Percentiles rank a stretch among this genome's conserved stretches.
These are phyloP conservation scores for Acipenser ruthenus DNA, from an alignment of 2,797 vertebrate genomes.

Conservation along the genomic window DNA sequence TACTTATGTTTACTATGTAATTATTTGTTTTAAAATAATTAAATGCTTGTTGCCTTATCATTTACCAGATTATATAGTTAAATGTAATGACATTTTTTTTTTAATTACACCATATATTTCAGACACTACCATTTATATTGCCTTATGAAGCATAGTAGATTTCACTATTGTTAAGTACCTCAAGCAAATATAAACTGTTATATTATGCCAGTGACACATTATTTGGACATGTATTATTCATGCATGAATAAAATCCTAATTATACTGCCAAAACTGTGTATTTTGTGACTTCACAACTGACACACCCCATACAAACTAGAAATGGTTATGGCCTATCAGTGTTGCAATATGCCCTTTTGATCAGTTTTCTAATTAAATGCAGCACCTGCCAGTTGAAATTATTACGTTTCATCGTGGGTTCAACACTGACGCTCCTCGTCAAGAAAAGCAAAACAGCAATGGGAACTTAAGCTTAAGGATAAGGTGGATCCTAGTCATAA, in stretches of 20 bases:
- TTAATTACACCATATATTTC: not conserved
- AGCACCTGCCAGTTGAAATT: no score
- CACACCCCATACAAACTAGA: no score
- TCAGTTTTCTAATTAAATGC: no score
- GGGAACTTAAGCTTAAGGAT: no score
- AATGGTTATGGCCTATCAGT: no score
- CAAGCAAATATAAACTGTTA: conserved; percentile 7
- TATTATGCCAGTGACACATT: conserved; percentile 3
- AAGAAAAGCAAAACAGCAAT: no score
- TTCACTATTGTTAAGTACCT: conserved; percentile 11
- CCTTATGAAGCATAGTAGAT: conserved; percentile 16
- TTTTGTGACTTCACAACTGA: no score
- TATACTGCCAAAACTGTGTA: no score
- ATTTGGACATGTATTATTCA: conserved; percentile 28
- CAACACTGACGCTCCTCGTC: no score
- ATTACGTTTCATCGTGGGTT: no score
- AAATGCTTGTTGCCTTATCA: conserved; percentile 39
- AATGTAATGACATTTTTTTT: not conserved
- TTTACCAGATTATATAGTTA: conserved; percentile 32
- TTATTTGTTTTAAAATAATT: conserved; percentile 51
- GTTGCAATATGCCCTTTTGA: no score
- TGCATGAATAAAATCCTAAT: conserved; percentile 48
- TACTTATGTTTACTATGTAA: conserved; percentile 6
- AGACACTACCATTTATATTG: conserved; percentile 10
- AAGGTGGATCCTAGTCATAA: no score